A percentile compares a stretch with the other conserved stretches of the same genome.
These are phyloP conservation scores for Colossoma macropomum DNA, from an alignment of 2,113 vertebrate genomes.

Conservation along the genomic window DNA sequence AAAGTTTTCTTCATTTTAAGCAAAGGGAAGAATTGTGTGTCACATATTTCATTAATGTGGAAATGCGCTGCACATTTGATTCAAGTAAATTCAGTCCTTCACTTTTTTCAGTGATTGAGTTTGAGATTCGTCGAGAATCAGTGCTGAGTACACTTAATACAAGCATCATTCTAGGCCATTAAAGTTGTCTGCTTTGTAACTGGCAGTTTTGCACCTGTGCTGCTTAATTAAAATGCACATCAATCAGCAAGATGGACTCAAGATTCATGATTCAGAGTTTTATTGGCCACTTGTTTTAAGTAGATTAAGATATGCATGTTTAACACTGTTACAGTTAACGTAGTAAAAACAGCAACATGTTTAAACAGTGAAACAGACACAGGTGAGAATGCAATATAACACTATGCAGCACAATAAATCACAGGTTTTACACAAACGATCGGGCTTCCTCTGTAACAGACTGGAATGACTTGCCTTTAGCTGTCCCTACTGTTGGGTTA, in stretches of 20 bases:
- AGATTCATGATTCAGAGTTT: too few species aligned
- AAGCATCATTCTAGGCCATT: neutral
- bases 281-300: too few species aligned
- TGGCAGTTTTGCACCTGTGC: neutral
- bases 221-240: neutral
- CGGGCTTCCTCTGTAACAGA: neutral
- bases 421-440: neutral
- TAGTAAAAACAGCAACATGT: neutral
- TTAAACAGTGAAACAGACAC: neutral
- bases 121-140: slow-evolving; percentile 1
- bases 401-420: neutral
- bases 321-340: neutral
- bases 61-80: too few species aligned
- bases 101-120: too few species aligned
- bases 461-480: neutral
- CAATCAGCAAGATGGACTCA: too few species aligned
- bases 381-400: neutral
- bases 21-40: too few species aligned
- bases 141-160: neutral
- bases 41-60: too few species aligned
- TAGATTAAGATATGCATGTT: neutral
- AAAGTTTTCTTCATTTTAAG: too few species aligned
- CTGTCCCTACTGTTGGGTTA: neutral
- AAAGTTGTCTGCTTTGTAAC: neutral
- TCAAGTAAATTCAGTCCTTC: too few species aligned